A percentile compares a stretch with the other conserved stretches of the same genome.
Evolutionary conservation across 2,888 invertebrate species (phyloP).

Genomic region (Drosophila seclusa): DNA sequence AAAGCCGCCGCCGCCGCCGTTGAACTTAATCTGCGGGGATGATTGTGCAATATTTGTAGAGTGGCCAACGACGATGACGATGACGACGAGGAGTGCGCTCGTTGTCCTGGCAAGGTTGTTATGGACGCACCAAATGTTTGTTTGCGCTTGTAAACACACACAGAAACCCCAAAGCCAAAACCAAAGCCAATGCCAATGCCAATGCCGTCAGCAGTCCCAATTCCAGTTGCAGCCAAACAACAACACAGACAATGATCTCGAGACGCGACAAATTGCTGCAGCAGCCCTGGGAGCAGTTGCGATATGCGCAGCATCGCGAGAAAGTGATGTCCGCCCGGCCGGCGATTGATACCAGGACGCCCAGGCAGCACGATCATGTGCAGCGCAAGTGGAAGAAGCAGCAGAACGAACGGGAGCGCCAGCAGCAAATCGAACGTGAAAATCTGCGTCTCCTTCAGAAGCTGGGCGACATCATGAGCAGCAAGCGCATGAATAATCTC

Average conservation of each 20-base stretch:
- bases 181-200: slow-evolving; percentile 1
- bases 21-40: slow-evolving; percentile 74
- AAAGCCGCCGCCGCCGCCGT: slow-evolving; percentile 68
- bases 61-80: slow-evolving; percentile 33
- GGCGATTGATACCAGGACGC: slow-evolving; percentile 89
- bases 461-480: slow-evolving; percentile 88
- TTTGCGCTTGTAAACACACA: slow-evolving; percentile 68
- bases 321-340: slow-evolving; percentile 89
- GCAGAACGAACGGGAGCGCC: slow-evolving; percentile 89
- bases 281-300: slow-evolving; percentile 89
- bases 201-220: slow-evolving; percentile 10
- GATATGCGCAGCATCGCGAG: slow-evolving; percentile 89
- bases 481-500: slow-evolving; percentile 88
- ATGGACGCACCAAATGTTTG: slow-evolving; percentile 67
- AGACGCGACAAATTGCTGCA: slow-evolving; percentile 89
- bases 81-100: slow-evolving; percentile 28
- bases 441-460: slow-evolving; percentile 90
- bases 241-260: slow-evolving; percentile 87
- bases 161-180: slow-evolving; percentile 2
- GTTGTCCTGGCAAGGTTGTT: slow-evolving; percentile 78
- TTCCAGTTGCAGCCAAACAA: slow-evolving; percentile 19
- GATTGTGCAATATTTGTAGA: slow-evolving; percentile 73
- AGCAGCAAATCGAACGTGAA: slow-evolving; percentile 88
- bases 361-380: slow-evolving; percentile 88
- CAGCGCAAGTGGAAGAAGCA: slow-evolving; percentile 89